Percentiles rank a stretch among this genome's conserved stretches.
Evolutionary conservation across 2,113 vertebrate species (phyloP).

Genomic region (Azemiops feae): DNA sequence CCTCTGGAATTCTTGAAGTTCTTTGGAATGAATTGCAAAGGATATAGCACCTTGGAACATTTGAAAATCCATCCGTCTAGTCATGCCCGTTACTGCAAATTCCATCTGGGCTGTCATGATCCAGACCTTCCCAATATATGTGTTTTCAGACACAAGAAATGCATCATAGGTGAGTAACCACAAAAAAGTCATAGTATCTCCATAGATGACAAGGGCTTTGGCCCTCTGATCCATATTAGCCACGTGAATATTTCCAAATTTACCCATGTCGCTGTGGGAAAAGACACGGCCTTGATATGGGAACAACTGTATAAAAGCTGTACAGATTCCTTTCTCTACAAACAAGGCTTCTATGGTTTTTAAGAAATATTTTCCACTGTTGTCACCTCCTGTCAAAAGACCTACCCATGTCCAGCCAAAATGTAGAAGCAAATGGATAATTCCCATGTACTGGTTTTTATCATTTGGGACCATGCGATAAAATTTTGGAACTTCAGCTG

Average conservation of each 20-base stretch:
- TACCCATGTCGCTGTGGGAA: background rate
- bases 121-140: background rate
- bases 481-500: background rate
- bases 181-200: background rate
- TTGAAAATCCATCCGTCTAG: background rate
- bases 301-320: background rate
- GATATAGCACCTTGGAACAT: background rate
- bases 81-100: background rate
- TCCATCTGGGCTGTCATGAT: constrained; percentile 1
- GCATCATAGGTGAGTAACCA: background rate
- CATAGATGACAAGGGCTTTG: background rate
- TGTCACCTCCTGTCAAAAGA: background rate
- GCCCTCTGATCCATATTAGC: background rate
- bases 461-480: constrained; percentile 3
- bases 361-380: background rate
- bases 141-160: background rate
- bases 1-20: background rate
- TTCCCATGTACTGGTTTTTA: background rate
- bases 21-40: background rate
- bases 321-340: background rate
- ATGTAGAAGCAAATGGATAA: background rate
- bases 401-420: constrained; percentile 16
- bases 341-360: background rate
- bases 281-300: background rate
- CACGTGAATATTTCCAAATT: background rate